Base-by-base conservation (phyloP, 2,113 vertebrate genomes). In the Vidua macroura region DNA sequence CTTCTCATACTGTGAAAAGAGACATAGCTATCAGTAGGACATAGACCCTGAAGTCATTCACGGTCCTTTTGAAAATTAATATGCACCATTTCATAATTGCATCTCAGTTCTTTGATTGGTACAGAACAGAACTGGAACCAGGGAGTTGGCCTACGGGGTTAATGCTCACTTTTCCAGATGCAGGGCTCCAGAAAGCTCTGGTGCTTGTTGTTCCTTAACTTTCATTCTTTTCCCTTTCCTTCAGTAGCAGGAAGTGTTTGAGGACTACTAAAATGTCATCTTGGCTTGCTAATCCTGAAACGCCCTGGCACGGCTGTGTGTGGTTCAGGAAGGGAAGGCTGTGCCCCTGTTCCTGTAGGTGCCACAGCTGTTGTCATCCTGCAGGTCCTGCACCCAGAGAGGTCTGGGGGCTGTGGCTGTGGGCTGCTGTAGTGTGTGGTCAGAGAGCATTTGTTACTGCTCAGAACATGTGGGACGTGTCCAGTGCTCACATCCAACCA, bases 51-150 rank as follows among this genome's bases (percentile, higher is more conserved):
- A 79, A 92, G 91, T 66, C 31, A 79, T 91, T 91, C 91, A 63
- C 4, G 3, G 81, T 82, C 89, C 62, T 93, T 96, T 91, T 76
- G 92, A 93, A 95, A 91, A 95, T 95, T 89, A 91, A 52, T 73
- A 75, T 75, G 77, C 86, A 68, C 81, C 53, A 68, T 92, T 96
- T 88, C 66, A 58, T 95, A 72, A 81, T 91, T 94, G 89, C 30
- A 4, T 82, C 68, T 86, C 82, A 13, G 48, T 58, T 82, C 48
- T 52, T 37, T 64, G 89, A 51, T 72, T 73, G 73, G 22, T 78
- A 3, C 7, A 44, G 79, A 72, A 41, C n/a, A 62, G 35, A 73
- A 62, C 60, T 85, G 62, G 20, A 83, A 53, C 25, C 63, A 76
- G 70, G 68, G 69, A 79, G 22, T 51, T 85, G 49, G n/a, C 62